phyloP scores from a whole-genome alignment of 2,888 invertebrate species.

The Latheticus oryzae region DNA sequence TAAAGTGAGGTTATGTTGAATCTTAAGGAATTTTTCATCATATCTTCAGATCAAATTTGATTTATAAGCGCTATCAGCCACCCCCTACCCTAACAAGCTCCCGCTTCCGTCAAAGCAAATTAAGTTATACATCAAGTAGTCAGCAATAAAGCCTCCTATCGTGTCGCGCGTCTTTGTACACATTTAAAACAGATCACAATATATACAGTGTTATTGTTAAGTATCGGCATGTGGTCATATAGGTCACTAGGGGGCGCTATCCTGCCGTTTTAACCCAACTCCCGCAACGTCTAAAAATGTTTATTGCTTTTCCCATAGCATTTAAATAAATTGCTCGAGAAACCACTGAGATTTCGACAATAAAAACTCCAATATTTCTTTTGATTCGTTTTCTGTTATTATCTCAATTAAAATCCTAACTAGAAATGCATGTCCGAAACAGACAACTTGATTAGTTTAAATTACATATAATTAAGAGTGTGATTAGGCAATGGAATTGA shows the following conservation, averaged over 20 bases:
- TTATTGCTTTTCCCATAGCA: conserved; percentile 44
- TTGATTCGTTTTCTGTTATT: conserved; percentile 30
- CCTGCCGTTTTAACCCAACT: conserved; percentile 40
- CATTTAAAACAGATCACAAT: conserved; percentile 47
- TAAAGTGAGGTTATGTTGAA: too few relatives aligned
- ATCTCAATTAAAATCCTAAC: conserved; percentile 41
- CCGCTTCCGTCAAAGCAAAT: conserved; percentile 48
- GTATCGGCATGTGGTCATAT: conserved; percentile 39
- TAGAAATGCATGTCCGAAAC: conserved; percentile 31
- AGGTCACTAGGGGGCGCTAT: conserved; percentile 43
- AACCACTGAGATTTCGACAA: conserved; percentile 16
- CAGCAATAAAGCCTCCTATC: conserved; percentile 46
- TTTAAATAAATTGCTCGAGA: conserved; percentile 43
- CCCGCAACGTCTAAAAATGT: conserved; percentile 43
- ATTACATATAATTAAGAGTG: conserved; percentile 46
- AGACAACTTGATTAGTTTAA: conserved; percentile 50
- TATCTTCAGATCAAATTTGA: too few relatives aligned
- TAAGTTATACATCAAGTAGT: conserved; percentile 53
- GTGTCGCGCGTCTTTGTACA: conserved; percentile 42
- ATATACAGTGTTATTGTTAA: conserved; percentile 46
- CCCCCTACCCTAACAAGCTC: conserved; percentile 7
- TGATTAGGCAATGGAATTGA: conserved; percentile 32
- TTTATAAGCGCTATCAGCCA: too few relatives aligned
- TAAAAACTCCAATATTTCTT: conserved; percentile 6
- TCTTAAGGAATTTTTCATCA: too few relatives aligned